Percentiles rank a stretch among this genome's conserved stretches.
Evolutionary conservation across 1,140 invertebrate genomes (phyloP).

Genomic region (Calliphora vicina): DNA sequence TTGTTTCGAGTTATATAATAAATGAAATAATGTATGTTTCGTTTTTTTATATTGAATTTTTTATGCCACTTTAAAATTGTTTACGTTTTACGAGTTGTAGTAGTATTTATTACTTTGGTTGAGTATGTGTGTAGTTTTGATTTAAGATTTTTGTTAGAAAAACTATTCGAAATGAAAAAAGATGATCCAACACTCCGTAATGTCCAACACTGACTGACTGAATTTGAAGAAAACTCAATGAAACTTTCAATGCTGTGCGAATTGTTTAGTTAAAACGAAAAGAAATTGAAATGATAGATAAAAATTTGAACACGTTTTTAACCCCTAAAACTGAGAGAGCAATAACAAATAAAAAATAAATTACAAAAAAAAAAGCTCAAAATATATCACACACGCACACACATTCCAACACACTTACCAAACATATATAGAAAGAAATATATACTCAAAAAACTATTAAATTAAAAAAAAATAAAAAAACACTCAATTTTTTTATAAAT

Average conservation of each 20-base stretch:
- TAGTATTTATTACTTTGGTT: neutral
- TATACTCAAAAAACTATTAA: neutral
- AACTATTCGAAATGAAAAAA: neutral
- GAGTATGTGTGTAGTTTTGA: neutral
- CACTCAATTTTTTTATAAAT: no score
- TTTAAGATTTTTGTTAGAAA: neutral
- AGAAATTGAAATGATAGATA: neutral
- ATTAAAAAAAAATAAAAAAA: no score
- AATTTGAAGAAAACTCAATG: conserved; percentile 11
- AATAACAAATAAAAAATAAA: neutral
- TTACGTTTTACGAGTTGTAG: neutral
- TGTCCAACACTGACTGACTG: conserved; percentile 54
- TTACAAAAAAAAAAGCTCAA: neutral
- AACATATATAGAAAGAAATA: no score
- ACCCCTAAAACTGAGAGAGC: neutral
- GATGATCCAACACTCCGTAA: conserved; percentile 47
- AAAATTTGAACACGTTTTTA: conserved; percentile 13
- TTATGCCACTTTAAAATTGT: neutral
- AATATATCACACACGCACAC: neutral
- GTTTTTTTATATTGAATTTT: neutral
- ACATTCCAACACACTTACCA: neutral
- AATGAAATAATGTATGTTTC: neutral
- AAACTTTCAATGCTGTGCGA: neutral
- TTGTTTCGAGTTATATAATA: no score
- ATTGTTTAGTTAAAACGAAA: neutral